Conservation (phyloP, 2,888 invertebrate species). For the Nasonia oneida region DNA sequence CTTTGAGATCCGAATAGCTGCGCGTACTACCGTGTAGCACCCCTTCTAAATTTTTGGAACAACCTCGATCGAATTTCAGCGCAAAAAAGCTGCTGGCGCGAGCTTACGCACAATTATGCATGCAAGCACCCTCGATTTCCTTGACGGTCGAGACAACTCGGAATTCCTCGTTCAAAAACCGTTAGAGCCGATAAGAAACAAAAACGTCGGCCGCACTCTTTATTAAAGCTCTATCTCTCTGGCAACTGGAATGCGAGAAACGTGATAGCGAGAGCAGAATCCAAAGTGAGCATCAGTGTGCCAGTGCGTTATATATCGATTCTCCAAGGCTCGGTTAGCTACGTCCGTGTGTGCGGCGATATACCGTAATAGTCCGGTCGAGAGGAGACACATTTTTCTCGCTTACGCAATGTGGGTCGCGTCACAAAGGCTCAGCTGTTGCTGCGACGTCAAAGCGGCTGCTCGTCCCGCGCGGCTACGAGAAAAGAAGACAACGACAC, state of each 20-base stretch:
- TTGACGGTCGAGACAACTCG: not conserved
- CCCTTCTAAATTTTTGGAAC: not conserved
- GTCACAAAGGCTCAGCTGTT: slow-evolving; percentile 39
- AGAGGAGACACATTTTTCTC: slow-evolving; percentile 39
- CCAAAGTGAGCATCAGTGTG: not conserved
- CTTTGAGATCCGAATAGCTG: not conserved
- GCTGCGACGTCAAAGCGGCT: not conserved
- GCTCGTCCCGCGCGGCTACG: not conserved
- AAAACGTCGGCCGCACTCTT: not conserved
- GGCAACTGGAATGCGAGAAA: not conserved
- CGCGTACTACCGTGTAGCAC: not conserved
- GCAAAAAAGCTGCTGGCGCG: not conserved
- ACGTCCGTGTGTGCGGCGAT: not conserved
- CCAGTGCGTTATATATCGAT: slow-evolving; percentile 10
- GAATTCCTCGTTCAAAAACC: not conserved
- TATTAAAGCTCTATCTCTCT: not conserved
- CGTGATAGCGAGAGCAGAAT: not conserved
- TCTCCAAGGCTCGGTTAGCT: not conserved
- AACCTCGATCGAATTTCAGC: not conserved
- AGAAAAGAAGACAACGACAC: not conserved
- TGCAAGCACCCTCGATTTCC: not conserved
- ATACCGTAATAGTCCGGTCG: not conserved
- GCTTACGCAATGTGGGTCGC: slow-evolving; percentile 57
- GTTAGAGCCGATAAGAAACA: not conserved
- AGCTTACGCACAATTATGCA: not conserved